These are phyloP conservation scores for Paragorgia papillata DNA, from an alignment of 92 coral and sea anemone species.

Conservation along the genomic window DNA sequence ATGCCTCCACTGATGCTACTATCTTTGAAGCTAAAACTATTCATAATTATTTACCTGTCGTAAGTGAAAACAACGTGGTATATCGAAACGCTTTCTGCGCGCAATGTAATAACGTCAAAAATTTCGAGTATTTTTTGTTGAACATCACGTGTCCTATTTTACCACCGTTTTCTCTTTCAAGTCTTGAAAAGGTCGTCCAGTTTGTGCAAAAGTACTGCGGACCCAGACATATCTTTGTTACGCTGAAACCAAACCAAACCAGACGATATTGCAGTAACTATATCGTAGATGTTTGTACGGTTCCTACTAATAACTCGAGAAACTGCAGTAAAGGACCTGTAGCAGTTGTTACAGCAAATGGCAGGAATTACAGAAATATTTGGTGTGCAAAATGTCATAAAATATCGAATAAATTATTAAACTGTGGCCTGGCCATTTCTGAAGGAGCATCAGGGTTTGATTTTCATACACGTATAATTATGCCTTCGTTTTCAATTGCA, in stretches of 20 bases:
- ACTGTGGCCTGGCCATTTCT: slow-evolving; percentile 2
- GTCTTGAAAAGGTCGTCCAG: background rate
- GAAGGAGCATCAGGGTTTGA: background rate
- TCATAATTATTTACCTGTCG: background rate
- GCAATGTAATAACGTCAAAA: slow-evolving; percentile 6
- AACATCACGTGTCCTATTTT: slow-evolving; percentile 7
- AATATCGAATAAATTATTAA: background rate
- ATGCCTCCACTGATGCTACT: background rate
- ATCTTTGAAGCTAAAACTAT: background rate
- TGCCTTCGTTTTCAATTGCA: slow-evolving; percentile 3
- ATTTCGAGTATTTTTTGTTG: slow-evolving; percentile 1
- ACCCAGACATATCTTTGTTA: background rate
- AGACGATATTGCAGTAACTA: slow-evolving; percentile 21
- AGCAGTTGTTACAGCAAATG: background rate
- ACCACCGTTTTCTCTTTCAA: slow-evolving; percentile 13
- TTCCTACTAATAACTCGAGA: background rate
- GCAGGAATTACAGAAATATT: background rate
- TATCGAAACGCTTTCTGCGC: slow-evolving; percentile 24
- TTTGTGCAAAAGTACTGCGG: slow-evolving; percentile 20
- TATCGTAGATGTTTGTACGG: background rate
- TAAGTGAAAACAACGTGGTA: slow-evolving; percentile 6
- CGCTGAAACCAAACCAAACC: slow-evolving; percentile 5
- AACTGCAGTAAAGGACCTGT: slow-evolving; percentile 5
- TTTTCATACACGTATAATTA: background rate
- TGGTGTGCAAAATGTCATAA: slow-evolving; percentile 24